A percentile compares a stretch with the other conserved stretches of the same genome.
These are phyloP conservation scores for Astreopora myriophthalma DNA, from an alignment of 64 coral and sea anemone species.

Conservation along the genomic window DNA sequence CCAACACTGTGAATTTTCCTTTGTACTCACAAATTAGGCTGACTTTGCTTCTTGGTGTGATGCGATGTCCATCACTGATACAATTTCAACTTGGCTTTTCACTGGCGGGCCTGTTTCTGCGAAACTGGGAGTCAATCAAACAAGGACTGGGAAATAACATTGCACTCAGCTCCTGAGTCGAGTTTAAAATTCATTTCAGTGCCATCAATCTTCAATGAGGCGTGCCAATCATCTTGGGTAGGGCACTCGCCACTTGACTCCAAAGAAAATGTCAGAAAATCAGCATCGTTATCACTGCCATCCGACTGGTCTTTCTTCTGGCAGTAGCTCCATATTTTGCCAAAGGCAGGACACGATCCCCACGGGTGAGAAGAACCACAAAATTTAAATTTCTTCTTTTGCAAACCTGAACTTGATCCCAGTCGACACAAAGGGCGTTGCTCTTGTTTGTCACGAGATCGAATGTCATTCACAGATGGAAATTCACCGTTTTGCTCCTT, in stretches of 20 bases:
- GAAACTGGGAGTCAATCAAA: no score
- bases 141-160: conserved; percentile 1
- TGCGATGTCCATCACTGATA: no score
- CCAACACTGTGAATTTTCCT: conserved; percentile 45
- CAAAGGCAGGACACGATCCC: conserved; percentile 47
- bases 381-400: conserved; percentile 14
- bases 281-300: background rate
- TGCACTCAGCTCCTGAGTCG: conserved; percentile 19
- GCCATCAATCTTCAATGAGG: background rate
- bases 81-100: no score
- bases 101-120: no score
- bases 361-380: conserved; percentile 22
- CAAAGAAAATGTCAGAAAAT: conserved; percentile 12
- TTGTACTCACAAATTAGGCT: conserved; percentile 37
- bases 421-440: background rate
- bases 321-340: conserved; percentile 41
- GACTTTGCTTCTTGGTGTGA: background rate
- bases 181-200: conserved; percentile 29
- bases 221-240: conserved; percentile 5
- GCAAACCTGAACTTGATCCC: background rate
- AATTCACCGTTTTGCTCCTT: conserved; percentile 8
- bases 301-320: conserved; percentile 3
- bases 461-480: conserved; percentile 15
- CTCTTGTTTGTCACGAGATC: background rate
- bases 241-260: background rate